A percentile compares a stretch with the other conserved stretches of the same genome.
Conservation (phyloP, 2,888 invertebrate genomes). For the Mesorhabditis spiculigera region DNA sequence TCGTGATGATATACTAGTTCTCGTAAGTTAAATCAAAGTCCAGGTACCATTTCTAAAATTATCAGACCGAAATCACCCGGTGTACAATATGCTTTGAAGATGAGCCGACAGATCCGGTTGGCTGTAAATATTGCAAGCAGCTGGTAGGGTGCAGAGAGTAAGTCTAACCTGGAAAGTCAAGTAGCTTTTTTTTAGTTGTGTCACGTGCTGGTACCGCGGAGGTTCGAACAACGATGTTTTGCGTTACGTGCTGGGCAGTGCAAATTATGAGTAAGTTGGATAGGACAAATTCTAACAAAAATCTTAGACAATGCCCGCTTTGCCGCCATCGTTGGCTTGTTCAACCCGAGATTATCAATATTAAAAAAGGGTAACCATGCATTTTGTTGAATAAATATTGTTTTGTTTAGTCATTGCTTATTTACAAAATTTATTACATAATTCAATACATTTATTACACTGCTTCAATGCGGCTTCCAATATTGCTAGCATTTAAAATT, state of each 20-base stretch:
- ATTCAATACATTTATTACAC: background rate
- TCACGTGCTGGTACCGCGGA: background rate
- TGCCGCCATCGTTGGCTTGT: background rate
- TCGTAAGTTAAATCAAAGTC: too few species aligned
- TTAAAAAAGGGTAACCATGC: background rate
- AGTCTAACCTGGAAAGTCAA: background rate
- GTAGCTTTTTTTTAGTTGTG: constrained; percentile 1
- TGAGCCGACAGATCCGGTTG: background rate
- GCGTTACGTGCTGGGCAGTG: background rate
- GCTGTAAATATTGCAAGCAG: background rate
- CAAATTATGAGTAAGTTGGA: background rate
- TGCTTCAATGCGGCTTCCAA: background rate
- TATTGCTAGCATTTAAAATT: background rate
- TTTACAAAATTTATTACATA: background rate
- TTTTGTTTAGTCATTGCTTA: background rate
- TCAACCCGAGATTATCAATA: background rate
- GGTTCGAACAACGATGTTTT: background rate
- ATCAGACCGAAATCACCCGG: background rate
- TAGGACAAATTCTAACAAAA: background rate
- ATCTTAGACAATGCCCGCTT: background rate
- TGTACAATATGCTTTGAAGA: background rate
- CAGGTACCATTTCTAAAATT: too few species aligned
- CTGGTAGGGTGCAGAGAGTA: constrained; percentile 1
- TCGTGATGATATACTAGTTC: too few species aligned
- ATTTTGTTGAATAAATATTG: background rate